phyloP scores from a whole-genome alignment of 2,888 invertebrate species.

The Dioctria rufipes region DNA sequence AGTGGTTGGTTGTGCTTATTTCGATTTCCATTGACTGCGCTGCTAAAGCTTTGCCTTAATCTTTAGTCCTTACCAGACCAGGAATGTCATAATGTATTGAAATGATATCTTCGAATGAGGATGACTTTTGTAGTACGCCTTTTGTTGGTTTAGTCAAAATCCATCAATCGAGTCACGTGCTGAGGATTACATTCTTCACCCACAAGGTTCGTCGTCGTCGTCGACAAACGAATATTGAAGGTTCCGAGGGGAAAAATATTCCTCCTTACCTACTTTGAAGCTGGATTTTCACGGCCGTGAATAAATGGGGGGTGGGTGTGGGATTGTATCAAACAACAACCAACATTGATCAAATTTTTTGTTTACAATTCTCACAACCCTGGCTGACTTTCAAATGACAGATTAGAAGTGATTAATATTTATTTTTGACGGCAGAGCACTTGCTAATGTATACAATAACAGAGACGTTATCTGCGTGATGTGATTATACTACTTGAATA shows the following conservation, averaged over 20 bases:
- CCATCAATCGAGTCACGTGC: constrained; percentile 60
- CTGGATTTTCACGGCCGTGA: neutral
- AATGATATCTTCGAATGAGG: constrained; percentile 27
- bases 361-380: constrained; percentile 56
- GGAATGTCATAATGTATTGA: constrained; percentile 2
- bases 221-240: too few relatives aligned
- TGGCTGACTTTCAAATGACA: constrained; percentile 46
- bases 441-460: neutral
- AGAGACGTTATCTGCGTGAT: neutral
- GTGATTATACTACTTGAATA: neutral
- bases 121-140: constrained; percentile 47
- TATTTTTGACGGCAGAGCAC: constrained; percentile 10
- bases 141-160: constrained; percentile 45
- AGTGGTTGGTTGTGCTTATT: neutral
- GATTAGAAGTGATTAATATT: constrained; percentile 55
- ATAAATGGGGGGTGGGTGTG: constrained; percentile 12
- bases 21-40: neutral
- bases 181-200: constrained; percentile 54
- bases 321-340: constrained; percentile 19
- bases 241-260: neutral
- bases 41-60: neutral
- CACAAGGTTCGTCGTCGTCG: neutral
- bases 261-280: neutral
- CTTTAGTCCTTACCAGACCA: neutral
- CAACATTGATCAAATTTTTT: constrained; percentile 34